These are phyloP conservation scores for Meiosimyza platycephala DNA, from an alignment of 2,888 invertebrate genomes.

Conservation along the genomic window DNA sequence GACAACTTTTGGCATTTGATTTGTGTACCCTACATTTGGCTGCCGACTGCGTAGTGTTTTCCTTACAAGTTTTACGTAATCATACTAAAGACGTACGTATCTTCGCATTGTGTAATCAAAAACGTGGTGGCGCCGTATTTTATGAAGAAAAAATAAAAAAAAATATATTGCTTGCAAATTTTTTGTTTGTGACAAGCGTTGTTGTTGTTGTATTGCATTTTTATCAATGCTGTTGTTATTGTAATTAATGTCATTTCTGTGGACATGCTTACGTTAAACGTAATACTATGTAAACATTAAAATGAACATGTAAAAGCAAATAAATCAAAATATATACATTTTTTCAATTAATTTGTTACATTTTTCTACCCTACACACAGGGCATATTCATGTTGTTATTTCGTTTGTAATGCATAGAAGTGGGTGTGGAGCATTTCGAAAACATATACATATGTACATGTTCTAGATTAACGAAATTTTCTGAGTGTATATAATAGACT, in stretches of 20 bases:
- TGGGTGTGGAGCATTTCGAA: too few relatives aligned
- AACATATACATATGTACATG: too few relatives aligned
- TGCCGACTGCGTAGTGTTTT: too few relatives aligned
- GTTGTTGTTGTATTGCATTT: neutral
- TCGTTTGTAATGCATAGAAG: too few relatives aligned
- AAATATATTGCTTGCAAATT: neutral
- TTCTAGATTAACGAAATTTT: too few relatives aligned
- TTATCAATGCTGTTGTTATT: neutral
- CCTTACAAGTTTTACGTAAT: slow-evolving; percentile 17
- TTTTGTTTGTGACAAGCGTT: neutral
- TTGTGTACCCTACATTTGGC: too few relatives aligned
- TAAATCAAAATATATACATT: too few relatives aligned
- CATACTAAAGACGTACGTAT: neutral
- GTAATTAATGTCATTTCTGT: neutral
- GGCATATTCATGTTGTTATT: too few relatives aligned
- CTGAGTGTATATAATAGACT: too few relatives aligned
- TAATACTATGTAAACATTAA: neutral
- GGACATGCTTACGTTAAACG: neutral
- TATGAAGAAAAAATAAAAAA: neutral
- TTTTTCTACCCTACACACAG: too few relatives aligned
- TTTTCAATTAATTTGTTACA: too few relatives aligned
- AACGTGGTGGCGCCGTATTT: slow-evolving; percentile 12
- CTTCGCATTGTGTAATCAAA: slow-evolving; percentile 15
- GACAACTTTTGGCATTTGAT: neutral
- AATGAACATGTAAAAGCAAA: too few relatives aligned